A percentile compares a stretch with the other conserved stretches of the same genome.
These are phyloP conservation scores for Sebastes trivittatus DNA, from an alignment of 2,797 vertebrate genomes.

Conservation along the genomic window DNA sequence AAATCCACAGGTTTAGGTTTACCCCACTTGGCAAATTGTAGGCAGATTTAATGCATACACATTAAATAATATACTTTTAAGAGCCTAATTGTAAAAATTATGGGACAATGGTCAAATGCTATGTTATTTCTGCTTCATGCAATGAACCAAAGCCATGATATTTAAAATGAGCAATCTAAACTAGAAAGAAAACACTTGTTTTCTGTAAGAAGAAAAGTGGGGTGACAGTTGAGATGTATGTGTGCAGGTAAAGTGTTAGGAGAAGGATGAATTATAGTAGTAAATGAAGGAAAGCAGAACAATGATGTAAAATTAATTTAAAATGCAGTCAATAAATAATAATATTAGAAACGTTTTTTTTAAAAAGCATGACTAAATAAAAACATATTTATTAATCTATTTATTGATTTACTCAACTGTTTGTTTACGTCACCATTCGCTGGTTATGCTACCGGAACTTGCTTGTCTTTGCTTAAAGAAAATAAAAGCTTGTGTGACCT, in stretches of 20 bases:
- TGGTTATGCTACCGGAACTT: slow-evolving; percentile 4
- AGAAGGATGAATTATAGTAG: not conserved
- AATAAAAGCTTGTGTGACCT: slow-evolving; percentile 18
- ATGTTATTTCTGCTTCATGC: not conserved
- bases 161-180: not conserved
- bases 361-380: not conserved
- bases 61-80: not conserved
- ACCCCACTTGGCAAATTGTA: not conserved
- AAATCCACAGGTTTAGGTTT: not conserved
- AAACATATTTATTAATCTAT: not conserved
- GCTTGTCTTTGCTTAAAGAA: not conserved
- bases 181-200: not conserved
- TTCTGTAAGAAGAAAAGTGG: not conserved
- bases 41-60: not conserved
- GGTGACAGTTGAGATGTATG: not conserved
- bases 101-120: not conserved
- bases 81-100: not conserved
- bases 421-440: not conserved
- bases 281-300: not conserved
- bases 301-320: not conserved
- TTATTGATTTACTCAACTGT: not conserved
- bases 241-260: not conserved
- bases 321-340: not conserved
- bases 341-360: not conserved
- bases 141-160: not conserved